These are phyloP conservation scores for Rhagonycha fulva DNA, from an alignment of 2,888 invertebrate species.

Conservation along the genomic window DNA sequence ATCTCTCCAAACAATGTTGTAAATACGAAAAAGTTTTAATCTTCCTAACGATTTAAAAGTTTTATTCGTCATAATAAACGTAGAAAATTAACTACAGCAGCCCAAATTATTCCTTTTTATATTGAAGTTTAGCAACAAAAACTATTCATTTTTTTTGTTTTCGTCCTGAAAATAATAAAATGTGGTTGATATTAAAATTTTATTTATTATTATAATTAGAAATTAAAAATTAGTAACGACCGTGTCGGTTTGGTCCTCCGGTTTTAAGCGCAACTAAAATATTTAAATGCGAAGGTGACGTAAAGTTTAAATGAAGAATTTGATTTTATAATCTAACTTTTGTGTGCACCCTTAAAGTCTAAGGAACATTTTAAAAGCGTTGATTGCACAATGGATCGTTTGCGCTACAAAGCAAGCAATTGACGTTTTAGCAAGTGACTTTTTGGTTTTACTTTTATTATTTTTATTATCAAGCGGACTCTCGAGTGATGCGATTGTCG, in stretches of 20 bases:
- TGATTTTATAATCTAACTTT: not conserved
- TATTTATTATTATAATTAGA: not conserved
- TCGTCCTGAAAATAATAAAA: not conserved
- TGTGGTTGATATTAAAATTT: not conserved
- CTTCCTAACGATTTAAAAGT: constrained; percentile 14
- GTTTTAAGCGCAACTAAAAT: not conserved
- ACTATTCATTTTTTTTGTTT: not conserved
- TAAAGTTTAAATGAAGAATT: not conserved
- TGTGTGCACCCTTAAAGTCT: not conserved
- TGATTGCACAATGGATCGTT: not conserved
- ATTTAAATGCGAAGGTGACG: not conserved
- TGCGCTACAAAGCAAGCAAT: not conserved
- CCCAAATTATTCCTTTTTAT: not conserved
- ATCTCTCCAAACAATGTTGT: constrained; percentile 9
- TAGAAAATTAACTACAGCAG: not conserved
- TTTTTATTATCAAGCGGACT: not conserved
- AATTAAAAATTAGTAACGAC: not conserved
- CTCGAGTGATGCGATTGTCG: not conserved
- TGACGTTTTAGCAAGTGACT: not conserved
- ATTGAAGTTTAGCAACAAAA: not conserved
- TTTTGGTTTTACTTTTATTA: not conserved
- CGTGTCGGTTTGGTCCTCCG: not conserved
- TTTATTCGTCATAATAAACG: constrained; percentile 3
- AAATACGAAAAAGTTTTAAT: constrained; percentile 14
- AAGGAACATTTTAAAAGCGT: not conserved